phyloP scores from a whole-genome alignment of 2,113 vertebrate species.

The Hylia prasina region DNA sequence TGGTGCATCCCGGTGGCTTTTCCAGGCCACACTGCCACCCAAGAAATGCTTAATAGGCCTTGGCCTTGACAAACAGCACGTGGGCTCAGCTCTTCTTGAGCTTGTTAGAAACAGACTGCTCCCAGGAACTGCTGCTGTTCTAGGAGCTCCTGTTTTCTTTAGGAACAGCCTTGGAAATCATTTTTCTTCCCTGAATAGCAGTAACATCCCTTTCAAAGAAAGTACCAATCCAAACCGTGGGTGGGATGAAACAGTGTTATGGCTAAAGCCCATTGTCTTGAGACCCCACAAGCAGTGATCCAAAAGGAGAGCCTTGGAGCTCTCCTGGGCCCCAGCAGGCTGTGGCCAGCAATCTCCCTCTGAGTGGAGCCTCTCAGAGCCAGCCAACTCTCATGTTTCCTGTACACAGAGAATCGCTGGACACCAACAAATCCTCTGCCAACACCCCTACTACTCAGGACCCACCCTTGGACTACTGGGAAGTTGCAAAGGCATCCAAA shows the following conservation, averaged over 20 bases:
- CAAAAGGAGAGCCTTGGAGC: background rate
- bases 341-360: background rate
- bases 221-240: accelerated
- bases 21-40: accelerated
- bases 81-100: background rate
- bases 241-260: accelerated
- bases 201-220: background rate
- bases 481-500: background rate
- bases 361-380: background rate
- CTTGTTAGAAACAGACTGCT: background rate
- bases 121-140: background rate
- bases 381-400: background rate
- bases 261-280: background rate
- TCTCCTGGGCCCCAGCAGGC: background rate
- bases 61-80: background rate
- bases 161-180: background rate
- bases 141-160: accelerated
- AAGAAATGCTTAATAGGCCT: background rate
- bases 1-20: too few species aligned
- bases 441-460: accelerated
- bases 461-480: too few species aligned
- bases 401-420: accelerated
- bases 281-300: accelerated
- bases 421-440: accelerated
- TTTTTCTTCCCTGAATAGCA: background rate